phyloP scores from a whole-genome alignment of 2,113 vertebrate species.

The Chaetura pelagica region DNA sequence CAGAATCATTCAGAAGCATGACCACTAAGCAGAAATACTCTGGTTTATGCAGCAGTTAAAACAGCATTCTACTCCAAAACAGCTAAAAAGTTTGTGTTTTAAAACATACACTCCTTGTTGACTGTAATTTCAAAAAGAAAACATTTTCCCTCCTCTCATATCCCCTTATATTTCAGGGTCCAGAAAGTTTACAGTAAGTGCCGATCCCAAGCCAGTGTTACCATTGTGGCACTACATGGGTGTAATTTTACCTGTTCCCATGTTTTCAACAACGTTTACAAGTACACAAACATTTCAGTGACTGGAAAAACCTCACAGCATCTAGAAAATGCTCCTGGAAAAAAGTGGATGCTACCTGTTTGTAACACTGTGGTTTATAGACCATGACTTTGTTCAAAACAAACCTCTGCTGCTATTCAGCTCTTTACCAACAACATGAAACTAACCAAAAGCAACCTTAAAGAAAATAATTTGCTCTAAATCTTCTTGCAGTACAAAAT shows the following conservation, averaged over 20 bases:
- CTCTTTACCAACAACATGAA: background rate
- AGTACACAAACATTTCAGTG: background rate
- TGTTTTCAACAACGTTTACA: background rate
- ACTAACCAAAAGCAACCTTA: background rate
- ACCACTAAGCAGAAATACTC: background rate
- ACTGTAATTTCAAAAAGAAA: background rate
- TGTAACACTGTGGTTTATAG: background rate
- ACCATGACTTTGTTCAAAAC: background rate
- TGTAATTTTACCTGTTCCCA: background rate
- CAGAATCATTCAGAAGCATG: background rate
- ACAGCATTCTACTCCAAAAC: background rate
- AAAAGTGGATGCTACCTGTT: background rate
- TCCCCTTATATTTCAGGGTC: background rate
- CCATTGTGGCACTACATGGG: background rate
- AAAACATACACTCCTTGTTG: background rate
- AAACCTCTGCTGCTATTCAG: background rate
- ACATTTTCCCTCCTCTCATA: background rate
- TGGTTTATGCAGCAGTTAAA: conserved; percentile 4
- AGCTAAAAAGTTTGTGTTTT: background rate
- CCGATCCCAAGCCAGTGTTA: background rate
- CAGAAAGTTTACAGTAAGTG: background rate
- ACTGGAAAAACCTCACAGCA: background rate
- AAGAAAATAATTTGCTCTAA: background rate
- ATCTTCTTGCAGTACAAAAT: background rate
- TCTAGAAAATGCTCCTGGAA: background rate